Conservation (phyloP, 2,888 invertebrate species). For the Tricholauxania praeusta region DNA sequence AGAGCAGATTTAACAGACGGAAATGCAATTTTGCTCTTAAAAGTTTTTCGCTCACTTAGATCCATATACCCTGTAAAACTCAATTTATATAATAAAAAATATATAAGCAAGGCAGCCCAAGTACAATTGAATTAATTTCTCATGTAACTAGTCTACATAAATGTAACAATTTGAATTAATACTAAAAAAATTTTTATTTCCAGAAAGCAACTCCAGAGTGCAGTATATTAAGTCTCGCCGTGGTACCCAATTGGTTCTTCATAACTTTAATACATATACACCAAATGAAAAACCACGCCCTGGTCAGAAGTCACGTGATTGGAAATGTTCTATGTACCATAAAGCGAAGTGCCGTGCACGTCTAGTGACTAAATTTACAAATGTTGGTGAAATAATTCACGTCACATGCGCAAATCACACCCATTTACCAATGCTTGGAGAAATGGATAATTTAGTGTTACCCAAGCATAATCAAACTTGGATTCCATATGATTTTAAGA, state of each 20-base stretch:
- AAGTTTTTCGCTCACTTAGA: too few species aligned
- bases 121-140: too few species aligned
- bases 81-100: too few species aligned
- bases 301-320: constrained; percentile 62
- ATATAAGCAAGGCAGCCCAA: too few species aligned
- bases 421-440: constrained; percentile 58
- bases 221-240: constrained; percentile 55
- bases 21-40: too few species aligned
- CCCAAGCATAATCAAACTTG: not conserved
- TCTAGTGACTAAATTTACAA: constrained; percentile 57
- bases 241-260: constrained; percentile 61
- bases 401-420: constrained; percentile 58
- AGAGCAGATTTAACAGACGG: not conserved
- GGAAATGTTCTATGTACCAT: constrained; percentile 68
- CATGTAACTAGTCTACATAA: too few species aligned
- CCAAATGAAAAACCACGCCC: constrained; percentile 64
- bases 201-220: constrained; percentile 19
- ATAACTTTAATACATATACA: constrained; percentile 64
- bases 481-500: constrained; percentile 2
- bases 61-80: too few species aligned
- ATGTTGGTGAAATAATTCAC: constrained; percentile 55
- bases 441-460: not conserved
- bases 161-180: too few species aligned
- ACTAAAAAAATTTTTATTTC: too few species aligned
- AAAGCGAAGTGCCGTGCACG: constrained; percentile 64